These are phyloP conservation scores for Cryptocheilus praepositus DNA, from an alignment of 2,888 invertebrate species.

Conservation along the genomic window DNA sequence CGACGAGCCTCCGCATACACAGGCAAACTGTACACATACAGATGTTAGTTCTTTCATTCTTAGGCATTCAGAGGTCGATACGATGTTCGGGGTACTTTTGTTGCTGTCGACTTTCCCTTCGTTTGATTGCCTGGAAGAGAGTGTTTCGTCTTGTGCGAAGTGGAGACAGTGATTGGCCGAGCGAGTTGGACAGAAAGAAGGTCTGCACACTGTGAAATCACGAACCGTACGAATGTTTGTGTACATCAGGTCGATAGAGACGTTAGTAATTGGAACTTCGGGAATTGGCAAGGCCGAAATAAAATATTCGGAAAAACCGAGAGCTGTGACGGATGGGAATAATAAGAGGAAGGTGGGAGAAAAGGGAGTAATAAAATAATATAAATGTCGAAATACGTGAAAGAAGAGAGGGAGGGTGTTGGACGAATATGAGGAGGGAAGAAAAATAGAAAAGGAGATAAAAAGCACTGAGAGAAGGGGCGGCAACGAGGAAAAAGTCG, in stretches of 20 bases:
- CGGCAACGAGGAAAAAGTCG: background rate
- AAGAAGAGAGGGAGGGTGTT: constrained; percentile 12
- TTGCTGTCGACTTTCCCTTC: background rate
- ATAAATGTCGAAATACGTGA: background rate
- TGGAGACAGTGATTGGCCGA: background rate
- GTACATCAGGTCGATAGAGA: too few relatives aligned
- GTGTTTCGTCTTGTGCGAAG: background rate
- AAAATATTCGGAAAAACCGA: too few relatives aligned
- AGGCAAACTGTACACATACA: too few relatives aligned
- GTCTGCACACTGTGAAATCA: background rate
- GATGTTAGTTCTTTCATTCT: too few relatives aligned
- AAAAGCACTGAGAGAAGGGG: background rate
- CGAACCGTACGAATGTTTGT: too few relatives aligned
- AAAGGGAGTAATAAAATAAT: constrained; percentile 12
- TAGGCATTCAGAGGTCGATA: too few relatives aligned
- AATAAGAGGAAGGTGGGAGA: constrained; percentile 4
- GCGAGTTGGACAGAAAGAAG: constrained; percentile 13
- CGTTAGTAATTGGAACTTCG: too few relatives aligned
- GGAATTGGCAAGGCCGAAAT: too few relatives aligned
- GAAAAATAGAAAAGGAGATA: background rate
- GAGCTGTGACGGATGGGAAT: too few relatives aligned
- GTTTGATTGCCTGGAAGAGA: background rate
- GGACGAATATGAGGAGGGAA: constrained; percentile 7
- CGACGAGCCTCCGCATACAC: background rate
- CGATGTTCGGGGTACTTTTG: too few relatives aligned